A percentile compares a stretch with the other conserved stretches of the same genome.
These are phyloP conservation scores for Ischnura elegans DNA, from an alignment of 2,888 invertebrate genomes.

Conservation along the genomic window DNA sequence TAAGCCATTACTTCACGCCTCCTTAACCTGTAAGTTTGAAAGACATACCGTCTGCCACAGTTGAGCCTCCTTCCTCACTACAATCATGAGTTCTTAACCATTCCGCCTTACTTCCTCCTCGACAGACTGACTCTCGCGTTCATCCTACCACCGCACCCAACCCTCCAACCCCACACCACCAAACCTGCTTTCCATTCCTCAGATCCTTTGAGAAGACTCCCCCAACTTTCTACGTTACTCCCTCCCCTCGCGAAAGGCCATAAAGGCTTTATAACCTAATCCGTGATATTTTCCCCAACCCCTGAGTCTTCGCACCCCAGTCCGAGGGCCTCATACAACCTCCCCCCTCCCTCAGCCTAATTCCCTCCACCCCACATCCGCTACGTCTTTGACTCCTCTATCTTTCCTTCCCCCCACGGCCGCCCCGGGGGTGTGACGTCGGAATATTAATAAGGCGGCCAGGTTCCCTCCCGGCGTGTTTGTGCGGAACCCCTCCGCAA, in stretches of 20 bases:
- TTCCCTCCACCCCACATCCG: not conserved
- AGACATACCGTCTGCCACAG: not conserved
- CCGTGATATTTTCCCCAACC: constrained; percentile 49
- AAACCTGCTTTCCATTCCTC: too few relatives aligned
- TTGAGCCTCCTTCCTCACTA: not conserved
- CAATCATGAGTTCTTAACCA: not conserved
- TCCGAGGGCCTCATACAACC: not conserved
- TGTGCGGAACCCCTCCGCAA: constrained; percentile 55
- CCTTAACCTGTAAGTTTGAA: not conserved
- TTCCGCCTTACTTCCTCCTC: not conserved
- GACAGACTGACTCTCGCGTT: not conserved
- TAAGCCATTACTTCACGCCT: not conserved
- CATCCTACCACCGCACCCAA: not conserved
- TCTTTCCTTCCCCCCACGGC: not conserved
- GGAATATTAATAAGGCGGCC: constrained; percentile 66
- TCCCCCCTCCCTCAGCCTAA: not conserved
- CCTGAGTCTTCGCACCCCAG: not conserved
- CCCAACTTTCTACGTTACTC: constrained; percentile 53
- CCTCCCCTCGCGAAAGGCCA: constrained; percentile 52
- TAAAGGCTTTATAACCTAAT: constrained; percentile 66
- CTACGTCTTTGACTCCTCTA: not conserved
- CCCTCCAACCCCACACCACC: not conserved
- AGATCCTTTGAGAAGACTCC: constrained; percentile 6
- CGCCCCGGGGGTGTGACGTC: constrained; percentile 28
- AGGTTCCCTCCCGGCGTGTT: constrained; percentile 55